Base-by-base conservation (phyloP, 1,140 invertebrate genomes). In the Maniola jurtina region DNA sequence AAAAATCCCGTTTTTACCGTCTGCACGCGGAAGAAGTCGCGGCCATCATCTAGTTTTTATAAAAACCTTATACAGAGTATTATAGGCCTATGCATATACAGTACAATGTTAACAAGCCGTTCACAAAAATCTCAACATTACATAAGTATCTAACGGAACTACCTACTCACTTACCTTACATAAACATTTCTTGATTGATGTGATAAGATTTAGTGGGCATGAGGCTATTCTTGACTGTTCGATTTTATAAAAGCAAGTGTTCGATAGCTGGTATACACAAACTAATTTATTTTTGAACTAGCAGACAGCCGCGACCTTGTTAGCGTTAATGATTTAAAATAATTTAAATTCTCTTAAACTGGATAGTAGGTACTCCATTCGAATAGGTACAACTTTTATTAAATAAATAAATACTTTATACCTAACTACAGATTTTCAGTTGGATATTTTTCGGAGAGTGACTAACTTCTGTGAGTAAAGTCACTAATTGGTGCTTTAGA, bases 251-350 rank as follows among this genome's bases (percentile, higher is more conserved):
- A 25, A 52, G 48, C 48, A 25, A 52, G 15, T 52, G 15, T 52
- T 52, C 48, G 48, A 52, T 52, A 25, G 25, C 25, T 40, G 13
- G 42, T 13, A 45, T 11, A 11, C 9, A 45, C 42, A 25, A 52
- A 52, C 48, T 52, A 52, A 52, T 52, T 52, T 52, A 52, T 52
- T 52, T 52, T 14, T 52, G 48, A 52, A 25, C 14, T 16, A 52
- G 14, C 48, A 52, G 48, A 52, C 7, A 14, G 15, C 14, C 48
- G 16, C 16, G 48, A 52, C 48, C 48, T 52, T 52, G 42, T 45
- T 11, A 14, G 48, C 48, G 0, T 52, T 2, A 52, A 48, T 6
- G 14, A 52, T 52, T 52, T 52, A 16, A 52, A 52, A 52, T 52
- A 52, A 16, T 45, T 52, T 52, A 25, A 25, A 25, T 52, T 25